Base-by-base conservation (phyloP, 2,888 invertebrate genomes). In the Metacarcinus magister region DNA sequence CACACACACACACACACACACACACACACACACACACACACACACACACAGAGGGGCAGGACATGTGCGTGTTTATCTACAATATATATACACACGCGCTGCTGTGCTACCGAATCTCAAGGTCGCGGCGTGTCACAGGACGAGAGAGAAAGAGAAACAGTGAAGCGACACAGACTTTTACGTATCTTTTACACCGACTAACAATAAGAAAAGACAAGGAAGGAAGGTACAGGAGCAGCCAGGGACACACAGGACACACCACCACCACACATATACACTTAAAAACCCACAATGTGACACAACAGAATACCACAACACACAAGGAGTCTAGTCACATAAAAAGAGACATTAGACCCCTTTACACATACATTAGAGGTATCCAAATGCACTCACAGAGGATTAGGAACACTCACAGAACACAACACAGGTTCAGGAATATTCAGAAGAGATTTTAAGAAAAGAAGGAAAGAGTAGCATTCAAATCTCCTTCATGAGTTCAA, bases 1-100 rank as follows among this genome's bases (percentile, higher is more conserved):
- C 82, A 82, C 82, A 82, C 82, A 82, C 82, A 82, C 82, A 82
- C 32, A 82, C 82, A 82, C 82, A 82, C 82, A 82, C 82, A 82
- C 82, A 82, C 82, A 82, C 82, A 82, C 82, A 82, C 82, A 82
- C 75, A 75, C 75, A 75, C 28, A 28, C 28, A 75, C 60, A 60
- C 60, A 60, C 19, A 60, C 60, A 60, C 60, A 60, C 19, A 67
- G 2, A 67, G 67, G 67, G 5, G 67, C 4, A 67, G n/a, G 67
- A 67, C n/a, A 67, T 67, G 67, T 67, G 67, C n/a, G 67, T 67
- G 67, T 67, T 19, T 67, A 23, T 67, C 23, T 67, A 67, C 67
- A 67, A 67, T 67, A 67, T 67, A 82, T 32, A 82, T 32, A 82
- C 32, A 82, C 82, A 82, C 32, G 8, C 10, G 32, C 82, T 82